phyloP scores from a whole-genome alignment of 2,113 vertebrate species.

The Microcebus murinus region DNA sequence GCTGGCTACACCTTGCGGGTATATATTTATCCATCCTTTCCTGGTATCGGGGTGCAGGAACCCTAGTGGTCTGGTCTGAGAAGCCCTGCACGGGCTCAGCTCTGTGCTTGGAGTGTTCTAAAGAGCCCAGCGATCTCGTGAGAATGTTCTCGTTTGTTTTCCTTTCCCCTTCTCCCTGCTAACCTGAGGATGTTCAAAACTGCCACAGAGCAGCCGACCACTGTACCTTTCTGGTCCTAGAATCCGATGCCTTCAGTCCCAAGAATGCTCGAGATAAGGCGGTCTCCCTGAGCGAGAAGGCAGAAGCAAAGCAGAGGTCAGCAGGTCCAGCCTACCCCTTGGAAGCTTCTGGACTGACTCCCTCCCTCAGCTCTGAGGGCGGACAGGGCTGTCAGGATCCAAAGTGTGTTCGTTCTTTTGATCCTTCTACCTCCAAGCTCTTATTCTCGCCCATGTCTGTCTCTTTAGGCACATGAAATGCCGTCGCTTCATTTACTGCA shows the following conservation, averaged over 20 bases:
- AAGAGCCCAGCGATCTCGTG: background rate
- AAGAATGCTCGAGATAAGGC: accelerated
- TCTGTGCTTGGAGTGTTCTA: no score
- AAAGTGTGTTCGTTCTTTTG: background rate
- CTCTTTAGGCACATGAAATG: background rate
- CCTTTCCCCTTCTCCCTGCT: background rate
- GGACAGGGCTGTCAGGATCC: background rate
- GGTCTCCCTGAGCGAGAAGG: slow-evolving; percentile 32
- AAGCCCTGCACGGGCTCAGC: background rate
- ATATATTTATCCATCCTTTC: background rate
- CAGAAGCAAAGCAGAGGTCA: background rate
- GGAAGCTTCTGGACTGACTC: background rate
- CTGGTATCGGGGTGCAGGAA: background rate
- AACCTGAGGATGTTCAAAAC: background rate
- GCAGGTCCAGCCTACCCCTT: background rate
- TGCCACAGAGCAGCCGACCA: background rate
- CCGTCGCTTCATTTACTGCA: background rate
- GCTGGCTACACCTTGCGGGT: background rate
- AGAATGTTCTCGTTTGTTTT: background rate
- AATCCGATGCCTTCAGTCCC: background rate
- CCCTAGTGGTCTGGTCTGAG: background rate
- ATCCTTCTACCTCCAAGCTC: background rate
- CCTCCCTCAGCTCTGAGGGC: background rate
- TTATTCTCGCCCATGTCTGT: background rate
- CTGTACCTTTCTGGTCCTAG: slow-evolving; percentile 63